These are phyloP conservation scores for Clarias fuscus DNA, from an alignment of 2,797 vertebrate species.

Conservation along the genomic window DNA sequence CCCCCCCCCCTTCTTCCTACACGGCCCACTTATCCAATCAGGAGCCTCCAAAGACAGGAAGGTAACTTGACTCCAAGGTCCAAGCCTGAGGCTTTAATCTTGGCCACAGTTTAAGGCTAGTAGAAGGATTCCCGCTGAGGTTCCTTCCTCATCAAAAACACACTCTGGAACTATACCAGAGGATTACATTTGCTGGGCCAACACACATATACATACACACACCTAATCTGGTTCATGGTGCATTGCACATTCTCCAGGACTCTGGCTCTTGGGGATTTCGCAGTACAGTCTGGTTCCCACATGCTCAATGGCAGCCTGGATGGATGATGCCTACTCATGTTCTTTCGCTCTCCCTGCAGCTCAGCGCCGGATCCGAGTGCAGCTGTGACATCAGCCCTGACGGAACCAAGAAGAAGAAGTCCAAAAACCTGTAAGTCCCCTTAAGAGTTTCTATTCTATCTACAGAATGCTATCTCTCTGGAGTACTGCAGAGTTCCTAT, in stretches of 20 bases:
- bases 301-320: slow-evolving; percentile 48
- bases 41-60: slow-evolving; percentile 63
- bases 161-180: slow-evolving; percentile 40
- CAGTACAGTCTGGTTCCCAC: slow-evolving; percentile 27
- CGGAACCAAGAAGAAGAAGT: slow-evolving; percentile 84
- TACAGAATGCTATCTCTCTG: neutral
- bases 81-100: slow-evolving; percentile 66
- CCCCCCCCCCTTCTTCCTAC: slow-evolving; percentile 57
- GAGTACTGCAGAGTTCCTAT: neutral
- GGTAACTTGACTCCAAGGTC: slow-evolving; percentile 75
- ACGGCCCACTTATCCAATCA: slow-evolving; percentile 64
- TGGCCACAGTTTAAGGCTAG: slow-evolving; percentile 68
- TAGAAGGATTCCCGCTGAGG: slow-evolving; percentile 53
- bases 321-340: slow-evolving; percentile 71
- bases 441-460: neutral
- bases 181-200: slow-evolving; percentile 8
- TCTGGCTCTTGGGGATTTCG: slow-evolving; percentile 39
- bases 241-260: slow-evolving; percentile 11
- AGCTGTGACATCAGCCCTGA: slow-evolving; percentile 79
- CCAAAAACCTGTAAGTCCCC: slow-evolving; percentile 87
- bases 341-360: slow-evolving; percentile 77
- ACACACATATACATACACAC: slow-evolving; percentile 35
- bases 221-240: slow-evolving; percentile 21
- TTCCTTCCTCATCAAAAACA: slow-evolving; percentile 50
- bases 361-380: slow-evolving; percentile 80